These are phyloP conservation scores for Dyspetes luteomarginatus DNA, from an alignment of 2,888 invertebrate species.

Conservation along the genomic window DNA sequence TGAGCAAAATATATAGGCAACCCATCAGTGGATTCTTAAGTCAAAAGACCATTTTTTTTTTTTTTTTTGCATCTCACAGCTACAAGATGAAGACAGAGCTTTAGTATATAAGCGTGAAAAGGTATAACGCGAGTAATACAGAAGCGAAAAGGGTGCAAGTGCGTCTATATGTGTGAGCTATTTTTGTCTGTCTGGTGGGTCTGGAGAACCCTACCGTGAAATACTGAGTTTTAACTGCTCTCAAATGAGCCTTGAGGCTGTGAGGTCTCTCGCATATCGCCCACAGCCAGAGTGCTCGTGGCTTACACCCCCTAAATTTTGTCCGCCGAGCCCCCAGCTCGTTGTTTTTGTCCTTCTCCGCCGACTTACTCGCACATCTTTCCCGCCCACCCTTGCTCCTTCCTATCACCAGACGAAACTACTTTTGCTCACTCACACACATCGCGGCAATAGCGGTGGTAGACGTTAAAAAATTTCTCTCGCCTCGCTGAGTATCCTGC, in stretches of 20 bases:
- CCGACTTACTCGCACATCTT: slow-evolving; percentile 43
- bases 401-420: slow-evolving; percentile 29
- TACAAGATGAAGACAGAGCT: slow-evolving; percentile 52
- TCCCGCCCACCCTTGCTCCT: slow-evolving; percentile 42
- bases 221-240: slow-evolving; percentile 72
- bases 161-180: slow-evolving; percentile 61
- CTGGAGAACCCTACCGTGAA: slow-evolving; percentile 63
- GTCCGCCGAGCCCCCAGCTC: slow-evolving; percentile 41
- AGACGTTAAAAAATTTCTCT: slow-evolving; percentile 66
- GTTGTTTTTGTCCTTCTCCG: slow-evolving; percentile 56
- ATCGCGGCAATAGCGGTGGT: slow-evolving; percentile 23
- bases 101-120: slow-evolving; percentile 43
- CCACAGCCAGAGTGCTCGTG: slow-evolving; percentile 59
- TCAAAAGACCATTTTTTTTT: slow-evolving; percentile 4
- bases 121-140: slow-evolving; percentile 54
- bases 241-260: slow-evolving; percentile 72
- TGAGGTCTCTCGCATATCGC: slow-evolving; percentile 60
- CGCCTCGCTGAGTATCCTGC: slow-evolving; percentile 55
- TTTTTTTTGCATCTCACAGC: slow-evolving; percentile 28
- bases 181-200: slow-evolving; percentile 65
- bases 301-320: slow-evolving; percentile 66
- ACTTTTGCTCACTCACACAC: slow-evolving; percentile 46
- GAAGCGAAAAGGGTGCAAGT: slow-evolving; percentile 50
- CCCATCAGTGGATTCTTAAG: slow-evolving; percentile 8
- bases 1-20: not conserved